Percentiles rank a stretch among this genome's conserved stretches.
phyloP scores from a whole-genome alignment of 2,113 vertebrate species.

The Sminthopsis crassicaudata region DNA sequence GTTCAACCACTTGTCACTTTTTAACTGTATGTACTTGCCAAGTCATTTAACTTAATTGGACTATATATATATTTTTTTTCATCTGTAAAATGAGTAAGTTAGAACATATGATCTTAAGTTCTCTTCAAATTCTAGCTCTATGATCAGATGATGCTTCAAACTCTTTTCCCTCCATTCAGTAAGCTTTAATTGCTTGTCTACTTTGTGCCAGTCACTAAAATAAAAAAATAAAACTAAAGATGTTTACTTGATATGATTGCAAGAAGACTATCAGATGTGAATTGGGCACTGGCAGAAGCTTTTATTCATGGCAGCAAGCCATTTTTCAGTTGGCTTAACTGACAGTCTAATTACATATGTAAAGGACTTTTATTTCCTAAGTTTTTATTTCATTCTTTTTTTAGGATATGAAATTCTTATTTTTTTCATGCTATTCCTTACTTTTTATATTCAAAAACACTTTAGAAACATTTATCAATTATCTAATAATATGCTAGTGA shows the following conservation, averaged over 20 bases:
- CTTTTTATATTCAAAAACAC: no score
- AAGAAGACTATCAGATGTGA: conserved; percentile 55
- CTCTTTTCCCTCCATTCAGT: not conserved
- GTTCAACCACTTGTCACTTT: not conserved
- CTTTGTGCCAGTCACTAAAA: not conserved
- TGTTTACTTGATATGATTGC: conserved; percentile 47
- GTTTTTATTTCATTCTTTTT: conserved; percentile 50
- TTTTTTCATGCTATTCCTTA: no score
- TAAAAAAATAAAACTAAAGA: conserved; percentile 28
- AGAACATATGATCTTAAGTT: not conserved
- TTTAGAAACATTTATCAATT: no score
- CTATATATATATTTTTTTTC: not conserved
- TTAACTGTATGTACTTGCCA: not conserved
- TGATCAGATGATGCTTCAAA: not conserved
- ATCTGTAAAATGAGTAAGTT: not conserved
- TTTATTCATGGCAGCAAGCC: conserved; percentile 48
- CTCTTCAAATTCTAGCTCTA: conserved; percentile 5
- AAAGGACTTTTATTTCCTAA: conserved; percentile 60
- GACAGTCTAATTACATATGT: conserved; percentile 55
- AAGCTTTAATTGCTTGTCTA: not conserved
- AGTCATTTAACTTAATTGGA: not conserved
- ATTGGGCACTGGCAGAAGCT: conserved; percentile 54
- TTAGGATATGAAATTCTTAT: not conserved
- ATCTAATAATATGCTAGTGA: no score
- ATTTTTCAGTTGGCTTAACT: conserved; percentile 67